Evolutionary conservation across 1,140 invertebrate species (phyloP), one percentile per base, ranked within the genome.

Genomic region (Lordiphosa clarofinis): DNA sequence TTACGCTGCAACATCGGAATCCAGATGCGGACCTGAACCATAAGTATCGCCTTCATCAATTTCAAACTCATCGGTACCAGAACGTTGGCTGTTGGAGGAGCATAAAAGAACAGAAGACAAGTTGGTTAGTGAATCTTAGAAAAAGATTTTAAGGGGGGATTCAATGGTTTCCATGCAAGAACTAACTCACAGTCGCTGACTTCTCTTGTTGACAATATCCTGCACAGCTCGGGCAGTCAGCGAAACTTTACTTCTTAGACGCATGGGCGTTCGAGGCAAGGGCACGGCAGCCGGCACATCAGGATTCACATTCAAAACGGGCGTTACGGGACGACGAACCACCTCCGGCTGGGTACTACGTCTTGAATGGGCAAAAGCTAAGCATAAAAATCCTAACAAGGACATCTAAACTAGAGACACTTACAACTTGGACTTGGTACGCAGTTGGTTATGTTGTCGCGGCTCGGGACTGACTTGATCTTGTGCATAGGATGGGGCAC

Each of bases 41-140:
- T 88, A 88, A 4, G 65, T 75, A 49, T 88, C 81, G 53, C 78
- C 79, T 6, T 88, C 86, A 9, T 88, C 86, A 36, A 88, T 11
- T 9, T 88, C 86, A 13, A 63, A 88, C 7, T 88, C 86, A 46
- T 88, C 81, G 53, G 86, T 87, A 59, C 73, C 86, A 49, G 63
- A 56, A 24, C 86, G 81, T 69, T 84, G 76, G 21, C 86, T 88
- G 44, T 19, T 33, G 24, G 10, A 35, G 24, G 4, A 28, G 24
- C 5, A 43, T 24, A 1, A 35, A 1, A 15, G 1, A 21, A 21
- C 0, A 4, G 21, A 39, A 4, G 40, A 4, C 1, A 2, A 3
- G 3, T 46, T 19, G 11, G 10, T 13, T 6, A 7, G 0, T 0
- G 21, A 21, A 3, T 9, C 3, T 8, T 10, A 1, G 15, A 1